A percentile compares a stretch with the other conserved stretches of the same genome.
Conservation (phyloP, 2,888 invertebrate genomes). For the Poecilus cupreus region DNA sequence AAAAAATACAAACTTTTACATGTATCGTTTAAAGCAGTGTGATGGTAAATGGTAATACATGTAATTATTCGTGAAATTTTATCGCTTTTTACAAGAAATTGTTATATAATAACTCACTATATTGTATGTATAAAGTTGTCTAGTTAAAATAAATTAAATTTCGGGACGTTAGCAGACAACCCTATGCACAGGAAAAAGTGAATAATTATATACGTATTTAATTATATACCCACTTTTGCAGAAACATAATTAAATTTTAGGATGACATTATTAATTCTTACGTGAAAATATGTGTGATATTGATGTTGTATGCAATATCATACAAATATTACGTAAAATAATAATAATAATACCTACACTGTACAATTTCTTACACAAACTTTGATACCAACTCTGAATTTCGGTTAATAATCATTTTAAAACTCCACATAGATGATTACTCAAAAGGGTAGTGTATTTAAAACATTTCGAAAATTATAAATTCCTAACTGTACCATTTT, state of each 20-base stretch:
- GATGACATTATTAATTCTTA: neutral
- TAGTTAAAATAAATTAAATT: constrained; percentile 22
- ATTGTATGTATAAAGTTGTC: neutral
- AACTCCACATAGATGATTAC: neutral
- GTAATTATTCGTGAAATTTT: constrained; percentile 5
- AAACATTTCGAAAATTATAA: neutral
- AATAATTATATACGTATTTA: neutral
- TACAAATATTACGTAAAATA: neutral
- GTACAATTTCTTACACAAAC: neutral
- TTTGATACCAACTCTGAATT: neutral
- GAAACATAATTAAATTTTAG: neutral
- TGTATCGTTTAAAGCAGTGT: constrained; percentile 27
- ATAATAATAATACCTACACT: neutral
- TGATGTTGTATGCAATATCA: neutral
- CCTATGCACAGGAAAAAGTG: constrained; percentile 9
- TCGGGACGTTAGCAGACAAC: constrained; percentile 43
- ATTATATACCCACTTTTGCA: neutral
- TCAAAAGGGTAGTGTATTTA: neutral
- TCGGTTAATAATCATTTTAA: constrained; percentile 7
- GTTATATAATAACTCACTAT: neutral
- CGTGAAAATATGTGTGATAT: neutral
- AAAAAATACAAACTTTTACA: neutral
- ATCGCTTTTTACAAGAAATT: neutral
- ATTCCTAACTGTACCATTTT: neutral
- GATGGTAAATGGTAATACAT: constrained; percentile 27